Base-by-base conservation (phyloP, 2,888 invertebrate species). In the Hanleya hanleyi region DNA sequence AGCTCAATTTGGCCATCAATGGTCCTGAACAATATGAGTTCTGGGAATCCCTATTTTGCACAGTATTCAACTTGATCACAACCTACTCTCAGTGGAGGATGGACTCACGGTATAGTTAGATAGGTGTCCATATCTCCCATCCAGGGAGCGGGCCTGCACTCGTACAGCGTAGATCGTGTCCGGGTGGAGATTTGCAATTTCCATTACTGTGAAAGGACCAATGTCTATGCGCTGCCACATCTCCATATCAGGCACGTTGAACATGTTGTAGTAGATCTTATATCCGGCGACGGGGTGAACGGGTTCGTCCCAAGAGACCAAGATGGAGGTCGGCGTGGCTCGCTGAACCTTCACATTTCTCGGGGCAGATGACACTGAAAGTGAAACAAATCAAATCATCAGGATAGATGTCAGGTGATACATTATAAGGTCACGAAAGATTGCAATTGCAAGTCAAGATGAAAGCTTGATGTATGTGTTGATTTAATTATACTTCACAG, bases 281-380 rank as follows among this genome's bases (percentile, higher is more conserved):
- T 90, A 90, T 57, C 88, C 88, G 0, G 84, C 81, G n/a, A 90
- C 88, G 1, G 86, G 80, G 70, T 81, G 81, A 37, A 83, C 80
- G 94, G 95, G 80, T 95, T 93, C 64, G 51, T 85, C 87, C 91
- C 91, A 91, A 66, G 88, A 85, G 22, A 91, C 97, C 92, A 97
- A 97, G 0, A 98, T 96, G 67, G 96, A 95, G 26, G 96, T 96
- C 85, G 96, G 96, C 0, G 97, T 96, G 0, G 97, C 97, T 0
- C 98, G 97, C n/a, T 96, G 95, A 9, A 97, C 97, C 91, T 95
- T 94, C 0, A 98, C 96, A 69, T 95, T 94, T 94, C 96, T 96
- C 0, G 98, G 98, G 0, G 97, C 96, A 81, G 98, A 94, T 18
- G 97, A 96, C 87, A 97, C 97, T 88, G 97, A 96, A 78, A 80